Percentiles rank a stretch among this genome's conserved stretches.
Conservation (phyloP, 1,140 invertebrate genomes). For the Calycopis cecrops region DNA sequence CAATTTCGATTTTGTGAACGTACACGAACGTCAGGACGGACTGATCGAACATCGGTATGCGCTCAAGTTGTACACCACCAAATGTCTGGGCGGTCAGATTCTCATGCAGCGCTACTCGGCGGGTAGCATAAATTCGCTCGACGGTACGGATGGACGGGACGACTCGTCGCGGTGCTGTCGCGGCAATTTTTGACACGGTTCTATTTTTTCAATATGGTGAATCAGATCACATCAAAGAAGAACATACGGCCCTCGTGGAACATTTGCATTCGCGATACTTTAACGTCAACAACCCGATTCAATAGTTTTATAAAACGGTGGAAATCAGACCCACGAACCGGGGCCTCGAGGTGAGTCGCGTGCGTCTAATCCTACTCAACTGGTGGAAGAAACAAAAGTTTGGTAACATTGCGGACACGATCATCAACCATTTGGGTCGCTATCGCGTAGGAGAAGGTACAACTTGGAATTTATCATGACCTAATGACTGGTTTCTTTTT, state of each 20-base stretch:
- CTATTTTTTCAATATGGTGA: not conserved
- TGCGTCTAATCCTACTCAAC: too few species aligned
- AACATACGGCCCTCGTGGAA: too few species aligned
- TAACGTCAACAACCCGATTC: too few species aligned
- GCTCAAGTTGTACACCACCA: not conserved
- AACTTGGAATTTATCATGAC: too few species aligned
- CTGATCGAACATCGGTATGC: constrained; percentile 3
- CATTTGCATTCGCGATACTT: too few species aligned
- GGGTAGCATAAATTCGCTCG: not conserved
- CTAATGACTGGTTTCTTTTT: too few species aligned
- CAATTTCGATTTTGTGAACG: constrained; percentile 9
- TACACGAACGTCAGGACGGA: not conserved
- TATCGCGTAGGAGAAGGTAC: constrained; percentile 11
- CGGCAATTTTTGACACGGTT: constrained; percentile 9
- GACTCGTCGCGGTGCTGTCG: not conserved
- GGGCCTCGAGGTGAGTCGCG: too few species aligned
- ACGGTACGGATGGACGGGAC: too few species aligned
- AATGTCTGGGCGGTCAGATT: constrained; percentile 9
- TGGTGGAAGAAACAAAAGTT: too few species aligned
- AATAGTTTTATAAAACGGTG: too few species aligned
- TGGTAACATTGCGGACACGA: constrained; percentile 10
- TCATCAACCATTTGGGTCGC: constrained; percentile 10
- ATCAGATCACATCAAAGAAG: not conserved
- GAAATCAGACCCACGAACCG: too few species aligned
- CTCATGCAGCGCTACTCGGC: constrained; percentile 7